Evolutionary conservation across 2,888 invertebrate species (phyloP).

Genomic region (Philhelius pedissequus): DNA sequence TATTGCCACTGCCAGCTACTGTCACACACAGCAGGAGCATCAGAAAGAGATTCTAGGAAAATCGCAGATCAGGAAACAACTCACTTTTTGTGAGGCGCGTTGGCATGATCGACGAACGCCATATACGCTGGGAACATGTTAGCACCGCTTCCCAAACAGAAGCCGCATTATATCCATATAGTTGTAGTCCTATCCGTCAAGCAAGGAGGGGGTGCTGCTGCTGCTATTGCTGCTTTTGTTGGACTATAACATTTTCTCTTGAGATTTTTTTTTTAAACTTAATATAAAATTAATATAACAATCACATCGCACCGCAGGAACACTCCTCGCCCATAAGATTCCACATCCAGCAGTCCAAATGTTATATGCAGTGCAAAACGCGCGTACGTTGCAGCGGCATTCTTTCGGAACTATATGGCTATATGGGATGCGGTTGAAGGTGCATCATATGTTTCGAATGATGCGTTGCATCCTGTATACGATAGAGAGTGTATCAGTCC

Average conservation of each 20-base stretch:
- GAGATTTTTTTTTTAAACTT: neutral
- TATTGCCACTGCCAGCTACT: neutral
- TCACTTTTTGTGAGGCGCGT: slow-evolving; percentile 62
- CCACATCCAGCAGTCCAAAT: slow-evolving; percentile 25
- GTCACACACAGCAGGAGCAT: slow-evolving; percentile 35
- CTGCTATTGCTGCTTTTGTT: slow-evolving; percentile 30
- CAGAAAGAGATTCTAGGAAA: slow-evolving; percentile 63
- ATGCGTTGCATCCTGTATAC: slow-evolving; percentile 14
- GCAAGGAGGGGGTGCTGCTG: slow-evolving; percentile 58
- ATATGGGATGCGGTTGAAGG: slow-evolving; percentile 64
- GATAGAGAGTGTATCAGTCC: neutral
- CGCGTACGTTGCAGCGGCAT: slow-evolving; percentile 40
- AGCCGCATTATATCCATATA: slow-evolving; percentile 21
- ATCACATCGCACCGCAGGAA: slow-evolving; percentile 62
- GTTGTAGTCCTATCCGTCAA: slow-evolving; percentile 6
- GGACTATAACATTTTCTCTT: slow-evolving; percentile 58
- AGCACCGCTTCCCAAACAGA: slow-evolving; percentile 23
- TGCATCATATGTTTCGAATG: slow-evolving; percentile 27
- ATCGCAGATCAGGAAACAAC: slow-evolving; percentile 66
- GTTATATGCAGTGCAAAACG: neutral
- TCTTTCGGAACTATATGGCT: slow-evolving; percentile 64
- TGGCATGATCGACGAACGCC: slow-evolving; percentile 51
- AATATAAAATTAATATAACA: slow-evolving; percentile 65
- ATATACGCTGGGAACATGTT: slow-evolving; percentile 64
- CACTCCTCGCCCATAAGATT: slow-evolving; percentile 55